phyloP scores from a whole-genome alignment of 2,113 vertebrate species.

The Paratilapia polleni region DNA sequence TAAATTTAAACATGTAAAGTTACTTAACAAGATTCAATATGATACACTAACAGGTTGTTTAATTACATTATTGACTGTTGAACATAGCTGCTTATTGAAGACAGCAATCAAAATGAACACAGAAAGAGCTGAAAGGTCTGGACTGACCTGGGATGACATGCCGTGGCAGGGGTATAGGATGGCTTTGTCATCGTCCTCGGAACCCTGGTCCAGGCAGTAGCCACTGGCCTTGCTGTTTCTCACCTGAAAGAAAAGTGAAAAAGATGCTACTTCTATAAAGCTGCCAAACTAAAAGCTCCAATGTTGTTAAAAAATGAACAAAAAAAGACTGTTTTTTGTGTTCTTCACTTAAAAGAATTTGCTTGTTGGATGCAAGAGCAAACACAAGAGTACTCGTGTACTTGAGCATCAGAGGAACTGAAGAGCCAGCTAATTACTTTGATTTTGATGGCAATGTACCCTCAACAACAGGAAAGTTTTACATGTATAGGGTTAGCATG shows the following conservation, averaged over 20 bases:
- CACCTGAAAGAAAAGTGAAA: conserved; percentile 81
- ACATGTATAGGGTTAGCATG: background rate
- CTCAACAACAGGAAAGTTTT: background rate
- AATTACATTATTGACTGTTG: background rate
- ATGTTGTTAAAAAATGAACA: background rate
- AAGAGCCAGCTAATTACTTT: background rate
- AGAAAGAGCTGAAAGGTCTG: background rate
- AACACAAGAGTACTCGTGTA: background rate
- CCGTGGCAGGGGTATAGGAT: conserved; percentile 98
- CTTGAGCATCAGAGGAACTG: background rate
- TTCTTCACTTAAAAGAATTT: background rate
- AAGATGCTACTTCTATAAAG: background rate
- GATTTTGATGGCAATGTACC: background rate
- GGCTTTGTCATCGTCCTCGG: conserved; percentile 94
- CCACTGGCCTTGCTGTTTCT: conserved; percentile 97
- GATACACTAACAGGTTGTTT: background rate
- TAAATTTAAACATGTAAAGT: background rate
- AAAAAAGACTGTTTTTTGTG: background rate
- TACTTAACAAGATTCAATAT: background rate
- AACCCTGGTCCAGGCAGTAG: conserved; percentile 96
- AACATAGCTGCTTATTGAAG: background rate
- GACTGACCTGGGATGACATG: conserved; percentile 95
- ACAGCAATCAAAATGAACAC: background rate
- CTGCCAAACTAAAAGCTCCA: background rate
- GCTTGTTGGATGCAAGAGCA: background rate